Evolutionary conservation across 2,888 invertebrate species (phyloP), one percentile per base, ranked within the genome.

Genomic region (Tetragonula carbonaria): DNA sequence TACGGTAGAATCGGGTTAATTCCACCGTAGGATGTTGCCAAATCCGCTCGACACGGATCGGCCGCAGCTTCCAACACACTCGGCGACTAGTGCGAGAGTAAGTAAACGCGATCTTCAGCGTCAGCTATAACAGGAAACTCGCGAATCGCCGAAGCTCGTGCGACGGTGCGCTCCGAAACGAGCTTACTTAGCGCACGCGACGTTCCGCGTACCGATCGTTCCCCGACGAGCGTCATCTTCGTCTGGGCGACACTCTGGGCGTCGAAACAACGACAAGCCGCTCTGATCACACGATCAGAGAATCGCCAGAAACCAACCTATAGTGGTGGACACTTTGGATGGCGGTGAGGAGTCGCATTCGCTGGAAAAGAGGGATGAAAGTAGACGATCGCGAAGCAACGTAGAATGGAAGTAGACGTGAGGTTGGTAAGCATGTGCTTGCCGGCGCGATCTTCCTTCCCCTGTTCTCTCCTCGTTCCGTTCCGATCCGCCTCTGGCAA

Each of bases 371-470:
- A 84, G 86, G 87, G 82, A 84, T 80, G 79, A 88, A 86, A 86
- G 82, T 80, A 78, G 14, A 33, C 33, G 33, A 33, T 3, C 3
- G 33, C 3, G 33, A 38, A 4, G 23, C 14, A 16, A 16, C 57
- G 57, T 59, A 72, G 71, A 82, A 87, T 78, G 88, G 87, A 66
- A 90, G 87, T 66, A 38, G 38, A 90, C 89, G 88, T 45, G 28
- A 45, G 45, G 87, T 90, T 90, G 88, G 90, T 88, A 84, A 88
- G 86, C 90, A 88, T 88, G 87, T 88, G 91, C 90, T 87, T 84
- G 88, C 84, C 88, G 28, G 28, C 28, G 82, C 85, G 78, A 85
- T 83, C 77, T 85, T 87, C 88, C 77, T 85, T 87, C 88, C 89
- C 86, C 85, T 87, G 33, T 81, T 79, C 86, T 75, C 80, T 70